Evolutionary conservation across 2,113 vertebrate genomes (phyloP).

Genomic region (Vulpes vulpes): DNA sequence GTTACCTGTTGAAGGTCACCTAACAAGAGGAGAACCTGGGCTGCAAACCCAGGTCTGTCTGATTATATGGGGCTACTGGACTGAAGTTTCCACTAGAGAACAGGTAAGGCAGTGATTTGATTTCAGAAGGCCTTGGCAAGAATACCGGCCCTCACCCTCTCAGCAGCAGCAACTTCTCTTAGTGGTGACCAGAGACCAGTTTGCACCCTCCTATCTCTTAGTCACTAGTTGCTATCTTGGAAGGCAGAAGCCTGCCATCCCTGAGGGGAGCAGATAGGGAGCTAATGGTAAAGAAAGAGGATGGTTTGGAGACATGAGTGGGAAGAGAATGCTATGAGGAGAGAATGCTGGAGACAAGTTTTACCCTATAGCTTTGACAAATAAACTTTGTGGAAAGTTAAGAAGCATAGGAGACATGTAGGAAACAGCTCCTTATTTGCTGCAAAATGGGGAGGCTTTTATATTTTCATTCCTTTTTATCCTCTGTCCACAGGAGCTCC

Average conservation of each 20-base stretch:
- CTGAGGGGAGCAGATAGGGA: background rate
- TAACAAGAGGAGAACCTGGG: background rate
- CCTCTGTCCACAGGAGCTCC: background rate
- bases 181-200: background rate
- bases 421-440: background rate
- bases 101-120: background rate
- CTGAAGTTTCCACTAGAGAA: background rate
- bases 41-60: background rate
- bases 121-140: background rate
- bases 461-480: background rate
- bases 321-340: background rate
- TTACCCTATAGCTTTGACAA: slow-evolving; percentile 8
- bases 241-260: slow-evolving; percentile 4
- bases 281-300: background rate
- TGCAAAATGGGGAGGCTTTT: background rate
- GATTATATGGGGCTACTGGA: background rate
- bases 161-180: background rate
- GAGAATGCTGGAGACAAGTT: background rate
- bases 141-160: background rate
- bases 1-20: background rate
- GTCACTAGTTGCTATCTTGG: background rate
- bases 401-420: background rate
- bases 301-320: background rate
- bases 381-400: background rate
- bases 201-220: too few relatives aligned